phyloP scores from a whole-genome alignment of 2,888 invertebrate species.

The Pandemis corylana region DNA sequence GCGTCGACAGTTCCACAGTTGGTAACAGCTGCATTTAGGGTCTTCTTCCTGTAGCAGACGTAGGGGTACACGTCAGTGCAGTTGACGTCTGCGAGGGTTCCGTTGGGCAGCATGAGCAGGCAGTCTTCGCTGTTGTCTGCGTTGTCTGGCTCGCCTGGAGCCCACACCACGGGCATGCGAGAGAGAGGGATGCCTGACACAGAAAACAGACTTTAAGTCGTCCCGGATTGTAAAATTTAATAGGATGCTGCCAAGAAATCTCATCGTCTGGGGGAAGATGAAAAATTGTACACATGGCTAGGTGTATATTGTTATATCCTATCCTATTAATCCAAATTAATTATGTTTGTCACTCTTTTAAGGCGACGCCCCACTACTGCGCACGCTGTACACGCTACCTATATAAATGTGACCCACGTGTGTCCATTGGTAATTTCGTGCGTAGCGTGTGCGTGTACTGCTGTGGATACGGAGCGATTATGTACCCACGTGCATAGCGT shows the following conservation, averaged over 20 bases:
- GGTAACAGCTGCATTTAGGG: conserved; percentile 14
- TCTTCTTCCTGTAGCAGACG: conserved; percentile 45
- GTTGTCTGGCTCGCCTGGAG: conserved; percentile 45
- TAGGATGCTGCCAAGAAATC: neutral
- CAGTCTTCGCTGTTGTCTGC: conserved; percentile 41
- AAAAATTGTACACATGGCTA: too few species aligned
- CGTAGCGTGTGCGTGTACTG: too few species aligned
- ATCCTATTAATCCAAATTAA: too few species aligned
- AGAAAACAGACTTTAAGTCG: neutral
- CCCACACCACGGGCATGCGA: conserved; percentile 44
- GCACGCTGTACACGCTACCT: too few species aligned
- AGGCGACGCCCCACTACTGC: too few species aligned
- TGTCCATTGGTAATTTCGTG: too few species aligned
- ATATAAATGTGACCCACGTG: too few species aligned
- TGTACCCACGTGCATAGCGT: too few species aligned
- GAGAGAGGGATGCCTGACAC: conserved; percentile 41
- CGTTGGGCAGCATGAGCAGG: conserved; percentile 33
- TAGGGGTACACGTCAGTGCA: conserved; percentile 45
- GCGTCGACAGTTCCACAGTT: conserved; percentile 46
- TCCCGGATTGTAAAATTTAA: neutral
- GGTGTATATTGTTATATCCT: too few species aligned
- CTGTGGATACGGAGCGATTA: too few species aligned
- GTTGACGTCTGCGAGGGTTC: conserved; percentile 43
- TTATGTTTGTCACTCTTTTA: too few species aligned
- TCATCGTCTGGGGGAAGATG: neutral